Conservation (phyloP, 1,140 invertebrate genomes). For the Homarus americanus region DNA sequence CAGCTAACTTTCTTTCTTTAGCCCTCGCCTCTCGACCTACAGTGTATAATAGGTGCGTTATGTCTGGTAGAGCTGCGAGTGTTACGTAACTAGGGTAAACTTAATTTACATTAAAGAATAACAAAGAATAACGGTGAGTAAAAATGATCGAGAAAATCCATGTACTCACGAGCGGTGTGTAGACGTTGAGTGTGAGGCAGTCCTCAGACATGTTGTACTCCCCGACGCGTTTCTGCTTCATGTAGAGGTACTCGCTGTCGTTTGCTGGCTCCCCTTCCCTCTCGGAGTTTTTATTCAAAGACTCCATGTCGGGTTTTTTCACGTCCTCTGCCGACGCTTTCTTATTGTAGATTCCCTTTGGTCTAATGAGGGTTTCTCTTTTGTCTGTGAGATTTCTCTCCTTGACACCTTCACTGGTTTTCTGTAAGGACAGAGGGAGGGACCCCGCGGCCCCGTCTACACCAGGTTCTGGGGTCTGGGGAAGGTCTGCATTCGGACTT, state of each 20-base stretch:
- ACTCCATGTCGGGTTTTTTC: not conserved
- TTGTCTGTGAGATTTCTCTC: not conserved
- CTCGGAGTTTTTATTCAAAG: not conserved
- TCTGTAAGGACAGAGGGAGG: not conserved
- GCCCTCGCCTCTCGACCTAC: too few species aligned
- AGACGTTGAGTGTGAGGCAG: conserved; percentile 77
- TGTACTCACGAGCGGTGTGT: conserved; percentile 75
- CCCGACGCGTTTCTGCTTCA: conserved; percentile 52
- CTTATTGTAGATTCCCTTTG: not conserved
- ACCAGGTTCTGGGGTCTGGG: not conserved
- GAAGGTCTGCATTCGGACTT: not conserved
- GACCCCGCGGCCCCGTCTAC: not conserved
- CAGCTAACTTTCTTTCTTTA: too few species aligned
- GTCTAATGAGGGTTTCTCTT: not conserved
- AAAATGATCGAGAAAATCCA: not conserved
- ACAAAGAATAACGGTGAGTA: not conserved
- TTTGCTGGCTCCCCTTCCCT: not conserved
- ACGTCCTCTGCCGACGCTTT: not conserved
- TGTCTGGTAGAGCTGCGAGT: too few species aligned
- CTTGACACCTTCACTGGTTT: not conserved
- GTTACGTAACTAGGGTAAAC: too few species aligned
- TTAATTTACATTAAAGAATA: too few species aligned
- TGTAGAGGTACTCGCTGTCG: conserved; percentile 21
- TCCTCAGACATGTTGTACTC: conserved; percentile 77
- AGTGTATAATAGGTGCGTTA: too few species aligned